A percentile compares a stretch with the other conserved stretches of the same genome.
Conservation (phyloP, 2,797 vertebrate species). For the Sebastes aleutianus region DNA sequence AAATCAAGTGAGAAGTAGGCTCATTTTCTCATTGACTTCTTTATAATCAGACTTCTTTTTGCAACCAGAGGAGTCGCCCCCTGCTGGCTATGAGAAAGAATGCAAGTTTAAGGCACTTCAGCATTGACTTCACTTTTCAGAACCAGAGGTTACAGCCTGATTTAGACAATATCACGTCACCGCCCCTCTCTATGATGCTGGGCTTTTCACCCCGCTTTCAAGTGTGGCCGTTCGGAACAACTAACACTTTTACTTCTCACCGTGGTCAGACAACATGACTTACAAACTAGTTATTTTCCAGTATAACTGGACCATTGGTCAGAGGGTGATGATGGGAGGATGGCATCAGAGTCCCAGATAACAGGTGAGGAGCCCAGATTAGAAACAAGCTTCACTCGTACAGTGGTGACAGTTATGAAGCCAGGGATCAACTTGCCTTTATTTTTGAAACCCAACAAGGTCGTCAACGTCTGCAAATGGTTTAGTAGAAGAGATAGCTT, state of each 20-base stretch:
- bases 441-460: not conserved
- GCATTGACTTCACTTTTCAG: too few species aligned
- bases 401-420: not conserved
- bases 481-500: not conserved
- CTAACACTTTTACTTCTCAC: not conserved
- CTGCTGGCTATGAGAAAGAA: too few species aligned
- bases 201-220: not conserved
- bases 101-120: too few species aligned
- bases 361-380: not conserved
- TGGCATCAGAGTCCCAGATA: not conserved
- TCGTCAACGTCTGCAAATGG: not conserved
- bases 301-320: not conserved
- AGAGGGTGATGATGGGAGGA: not conserved
- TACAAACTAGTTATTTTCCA: not conserved
- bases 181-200: not conserved
- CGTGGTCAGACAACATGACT: not conserved
- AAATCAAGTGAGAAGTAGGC: too few species aligned
- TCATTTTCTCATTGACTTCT: too few species aligned
- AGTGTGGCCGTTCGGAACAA: not conserved
- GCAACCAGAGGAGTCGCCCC: too few species aligned
- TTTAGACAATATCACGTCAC: not conserved
- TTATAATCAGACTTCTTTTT: too few species aligned
- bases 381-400: not conserved
- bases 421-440: not conserved
- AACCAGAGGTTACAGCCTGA: too few species aligned